phyloP scores from a whole-genome alignment of 2,888 invertebrate genomes.

The Caenorhabditis panamensis region DNA sequence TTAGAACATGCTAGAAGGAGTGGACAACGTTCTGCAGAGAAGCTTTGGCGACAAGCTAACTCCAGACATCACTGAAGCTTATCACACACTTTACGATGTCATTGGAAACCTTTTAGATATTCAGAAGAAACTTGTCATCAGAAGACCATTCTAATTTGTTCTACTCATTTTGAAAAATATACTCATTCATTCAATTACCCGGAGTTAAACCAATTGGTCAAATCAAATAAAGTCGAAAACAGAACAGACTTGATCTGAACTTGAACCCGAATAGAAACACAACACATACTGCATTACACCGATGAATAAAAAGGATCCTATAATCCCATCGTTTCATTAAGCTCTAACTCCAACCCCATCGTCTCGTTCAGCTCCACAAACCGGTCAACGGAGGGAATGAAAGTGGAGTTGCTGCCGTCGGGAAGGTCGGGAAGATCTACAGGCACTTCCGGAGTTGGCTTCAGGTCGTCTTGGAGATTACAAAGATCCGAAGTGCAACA shows the following conservation, averaged over 20 bases:
- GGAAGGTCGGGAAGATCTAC: neutral
- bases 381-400: constrained; percentile 5
- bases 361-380: constrained; percentile 48
- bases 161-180: neutral
- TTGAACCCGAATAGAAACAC: constrained; percentile 30
- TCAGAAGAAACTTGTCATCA: constrained; percentile 57
- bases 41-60: constrained; percentile 58
- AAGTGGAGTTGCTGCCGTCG: constrained; percentile 27
- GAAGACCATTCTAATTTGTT: constrained; percentile 32
- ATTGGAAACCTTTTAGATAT: constrained; percentile 73
- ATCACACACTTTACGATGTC: constrained; percentile 73
- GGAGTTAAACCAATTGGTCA: constrained; percentile 18
- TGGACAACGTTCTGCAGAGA: constrained; percentile 62
- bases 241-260: constrained; percentile 33
- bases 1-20: constrained; percentile 72
- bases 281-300: constrained; percentile 17
- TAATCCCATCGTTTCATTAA: constrained; percentile 28
- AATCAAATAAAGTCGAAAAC: constrained; percentile 26
- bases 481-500: constrained; percentile 62
- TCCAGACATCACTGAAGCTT: constrained; percentile 68
- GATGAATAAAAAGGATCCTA: neutral
- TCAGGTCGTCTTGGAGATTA: constrained; percentile 58
- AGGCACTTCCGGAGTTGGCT: constrained; percentile 39
- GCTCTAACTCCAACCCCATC: constrained; percentile 35
- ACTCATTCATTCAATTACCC: constrained; percentile 21